A percentile compares a stretch with the other conserved stretches of the same genome.
Conservation (phyloP, 2,113 vertebrate genomes). For the Dolichotis patagonum region DNA sequence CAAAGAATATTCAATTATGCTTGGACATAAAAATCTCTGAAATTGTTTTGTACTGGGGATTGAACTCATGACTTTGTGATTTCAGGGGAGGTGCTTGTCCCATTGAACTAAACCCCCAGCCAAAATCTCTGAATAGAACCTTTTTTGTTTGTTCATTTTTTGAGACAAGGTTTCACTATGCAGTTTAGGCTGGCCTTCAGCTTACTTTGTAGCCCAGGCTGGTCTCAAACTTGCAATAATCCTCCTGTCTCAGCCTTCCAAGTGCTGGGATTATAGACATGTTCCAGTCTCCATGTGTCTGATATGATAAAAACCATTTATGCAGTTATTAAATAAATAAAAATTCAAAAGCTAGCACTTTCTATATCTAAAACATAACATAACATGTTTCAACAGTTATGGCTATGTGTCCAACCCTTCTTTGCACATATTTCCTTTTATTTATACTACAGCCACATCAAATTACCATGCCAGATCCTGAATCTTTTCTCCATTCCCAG, state of each 20-base stretch:
- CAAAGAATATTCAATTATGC: constrained; percentile 59
- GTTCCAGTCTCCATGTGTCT: not conserved
- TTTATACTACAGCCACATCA: not conserved
- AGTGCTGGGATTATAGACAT: too few species aligned
- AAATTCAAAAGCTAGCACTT: not conserved
- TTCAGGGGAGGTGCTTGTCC: too few species aligned
- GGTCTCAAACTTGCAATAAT: too few species aligned
- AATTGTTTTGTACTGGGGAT: too few species aligned
- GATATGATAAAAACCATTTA: not conserved
- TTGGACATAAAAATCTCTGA: constrained; percentile 58
- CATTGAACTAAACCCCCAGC: too few species aligned
- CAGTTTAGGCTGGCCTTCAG: too few species aligned
- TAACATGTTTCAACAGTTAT: not conserved
- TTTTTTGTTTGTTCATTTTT: too few species aligned
- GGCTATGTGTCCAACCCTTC: too few species aligned
- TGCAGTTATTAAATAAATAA: not conserved
- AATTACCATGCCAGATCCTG: not conserved
- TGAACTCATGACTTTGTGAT: too few species aligned
- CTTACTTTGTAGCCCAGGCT: too few species aligned
- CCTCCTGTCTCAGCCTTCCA: too few species aligned
- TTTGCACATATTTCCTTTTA: not conserved
- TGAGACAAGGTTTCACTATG: too few species aligned
- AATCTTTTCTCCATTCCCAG: not conserved
- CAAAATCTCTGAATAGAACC: constrained; percentile 35
- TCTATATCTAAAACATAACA: not conserved